These are phyloP conservation scores for Aporrectodea caliginosa DNA, from an alignment of 1,140 invertebrate genomes.

Conservation along the genomic window DNA sequence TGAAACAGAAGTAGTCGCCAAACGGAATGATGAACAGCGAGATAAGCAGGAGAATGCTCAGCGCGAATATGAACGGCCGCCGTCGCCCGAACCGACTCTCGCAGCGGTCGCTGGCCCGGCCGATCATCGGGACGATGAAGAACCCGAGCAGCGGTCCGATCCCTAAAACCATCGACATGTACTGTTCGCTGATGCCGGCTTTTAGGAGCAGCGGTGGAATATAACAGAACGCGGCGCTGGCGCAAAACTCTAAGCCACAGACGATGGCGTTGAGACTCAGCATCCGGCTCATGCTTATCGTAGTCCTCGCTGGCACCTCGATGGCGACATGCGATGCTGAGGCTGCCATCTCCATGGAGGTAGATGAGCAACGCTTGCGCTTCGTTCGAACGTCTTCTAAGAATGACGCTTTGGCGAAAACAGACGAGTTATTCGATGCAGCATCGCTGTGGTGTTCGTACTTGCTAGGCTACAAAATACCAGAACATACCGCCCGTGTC, in stretches of 20 bases:
- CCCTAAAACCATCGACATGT: slow-evolving; percentile 56
- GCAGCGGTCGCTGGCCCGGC: slow-evolving; percentile 56
- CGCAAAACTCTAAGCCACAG: slow-evolving; percentile 58
- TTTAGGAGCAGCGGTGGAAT: slow-evolving; percentile 59
- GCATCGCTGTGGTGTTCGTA: no score
- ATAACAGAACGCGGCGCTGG: slow-evolving; percentile 58
- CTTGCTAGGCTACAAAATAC: no score
- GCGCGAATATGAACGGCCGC: slow-evolving; percentile 57
- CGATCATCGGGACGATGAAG: slow-evolving; percentile 56
- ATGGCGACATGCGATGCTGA: background rate
- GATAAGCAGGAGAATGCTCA: slow-evolving; percentile 51
- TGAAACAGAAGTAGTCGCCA: slow-evolving; percentile 42
- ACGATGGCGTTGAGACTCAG: slow-evolving; percentile 54
- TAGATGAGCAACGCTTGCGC: no score
- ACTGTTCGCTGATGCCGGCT: slow-evolving; percentile 55
- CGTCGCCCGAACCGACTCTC: slow-evolving; percentile 54
- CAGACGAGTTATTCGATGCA: no score
- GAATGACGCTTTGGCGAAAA: no score
- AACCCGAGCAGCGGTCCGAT: slow-evolving; percentile 57
- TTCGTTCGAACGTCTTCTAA: no score
- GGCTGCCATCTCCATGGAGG: background rate
- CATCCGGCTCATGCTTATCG: background rate
- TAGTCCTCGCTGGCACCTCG: slow-evolving; percentile 20
- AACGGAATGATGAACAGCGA: slow-evolving; percentile 50
- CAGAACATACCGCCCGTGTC: no score